Evolutionary conservation across 2,113 vertebrate genomes (phyloP), one percentile per base, ranked within the genome.

Genomic region (Tachuris rubrigastra): DNA sequence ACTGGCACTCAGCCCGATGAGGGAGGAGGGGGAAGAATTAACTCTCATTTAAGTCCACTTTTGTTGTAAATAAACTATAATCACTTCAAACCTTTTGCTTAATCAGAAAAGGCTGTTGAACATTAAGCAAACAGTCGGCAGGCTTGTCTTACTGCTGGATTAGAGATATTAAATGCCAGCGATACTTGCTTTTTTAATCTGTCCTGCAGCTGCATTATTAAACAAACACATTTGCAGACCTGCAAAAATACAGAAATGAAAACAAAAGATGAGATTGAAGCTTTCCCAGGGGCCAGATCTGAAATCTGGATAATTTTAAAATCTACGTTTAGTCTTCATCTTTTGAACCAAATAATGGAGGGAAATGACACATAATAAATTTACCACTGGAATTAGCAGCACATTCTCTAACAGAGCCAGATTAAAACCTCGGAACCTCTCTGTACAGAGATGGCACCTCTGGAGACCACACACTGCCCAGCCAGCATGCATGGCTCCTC

Each of bases 41-140:
- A 87, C 96, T 95, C 96, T 94, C 96, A 95, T 97, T 96, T 97
- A 96, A 97, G 90, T 86, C 95, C 91, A 96, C 91, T 96, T 97
- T 95, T 94, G 96, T 96, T 97, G 97, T 96, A 97, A 97, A 97
- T 97, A 97, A 97, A 97, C 96, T 96, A 95, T 97, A 97, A 97
- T 97, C 95, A 97, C 96, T 97, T 97, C 96, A 97, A 96, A 97
- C 96, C 95, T 97, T 97, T 96, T 58, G 87, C 96, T 96, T 97
- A 97, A 97, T 97, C 95, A 96, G 94, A 97, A 97, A 95, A 94
- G 96, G 96, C 96, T 97, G 97, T 85, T 59, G 87, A 80, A 88
- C 93, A 96, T 96, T 96, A 95, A 94, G 95, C 69, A 89, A 96
- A 89, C 95, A 77, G 82, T 95, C 80, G 25, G 85, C 95, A 94